phyloP scores from a whole-genome alignment of 2,113 vertebrate species.

The Phrynocephalus versicolor region DNA sequence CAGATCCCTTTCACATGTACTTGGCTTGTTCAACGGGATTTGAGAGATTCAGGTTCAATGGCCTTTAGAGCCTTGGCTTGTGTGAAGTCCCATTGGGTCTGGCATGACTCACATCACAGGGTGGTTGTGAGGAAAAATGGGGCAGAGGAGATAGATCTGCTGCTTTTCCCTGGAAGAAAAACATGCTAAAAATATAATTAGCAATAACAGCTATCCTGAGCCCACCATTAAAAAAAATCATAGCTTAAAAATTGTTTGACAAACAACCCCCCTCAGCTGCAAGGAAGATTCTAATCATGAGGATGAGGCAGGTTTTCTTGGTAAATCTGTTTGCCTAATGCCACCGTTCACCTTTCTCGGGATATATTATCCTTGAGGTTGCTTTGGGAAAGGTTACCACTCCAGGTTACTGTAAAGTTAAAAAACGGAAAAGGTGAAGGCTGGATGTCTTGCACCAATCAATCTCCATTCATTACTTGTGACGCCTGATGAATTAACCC shows the following conservation, averaged over 20 bases:
- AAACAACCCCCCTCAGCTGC: neutral
- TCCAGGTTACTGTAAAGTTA: conserved; percentile 14
- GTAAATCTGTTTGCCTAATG: conserved; percentile 15
- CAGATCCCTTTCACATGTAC: too few species aligned
- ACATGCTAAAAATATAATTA: neutral
- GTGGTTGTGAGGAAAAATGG: neutral
- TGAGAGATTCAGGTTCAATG: neutral
- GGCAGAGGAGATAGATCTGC: too few species aligned
- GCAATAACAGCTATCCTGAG: neutral
- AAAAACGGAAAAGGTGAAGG: conserved; percentile 2
- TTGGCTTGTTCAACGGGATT: too few species aligned
- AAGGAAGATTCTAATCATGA: accelerated
- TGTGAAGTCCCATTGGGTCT: neutral
- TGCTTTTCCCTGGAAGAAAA: neutral
- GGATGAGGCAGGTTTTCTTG: neutral
- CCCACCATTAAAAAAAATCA: neutral
- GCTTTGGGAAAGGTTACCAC: conserved; percentile 24
- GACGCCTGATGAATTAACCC: conserved; percentile 52
- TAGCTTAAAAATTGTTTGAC: neutral
- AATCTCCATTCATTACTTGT: conserved; percentile 58
- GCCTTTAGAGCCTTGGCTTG: neutral
- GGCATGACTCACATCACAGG: neutral
- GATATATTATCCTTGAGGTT: conserved; percentile 15
- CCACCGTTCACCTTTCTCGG: neutral
- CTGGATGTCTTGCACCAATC: conserved; percentile 34